Conservation (phyloP, 2,113 vertebrate species). For the Saimiri boliviensis region DNA sequence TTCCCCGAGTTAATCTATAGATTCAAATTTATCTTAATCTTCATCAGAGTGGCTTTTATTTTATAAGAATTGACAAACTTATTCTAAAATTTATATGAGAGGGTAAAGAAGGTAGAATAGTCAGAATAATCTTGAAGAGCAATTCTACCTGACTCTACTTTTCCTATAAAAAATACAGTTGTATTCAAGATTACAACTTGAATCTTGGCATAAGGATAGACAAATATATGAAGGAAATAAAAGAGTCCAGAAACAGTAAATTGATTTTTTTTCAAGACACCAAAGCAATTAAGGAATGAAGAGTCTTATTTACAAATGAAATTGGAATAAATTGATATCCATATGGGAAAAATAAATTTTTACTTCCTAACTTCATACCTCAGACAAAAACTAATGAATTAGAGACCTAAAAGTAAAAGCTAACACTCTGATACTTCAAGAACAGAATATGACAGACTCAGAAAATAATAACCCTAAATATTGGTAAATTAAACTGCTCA, state of each 20-base stretch:
- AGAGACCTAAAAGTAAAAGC: background rate
- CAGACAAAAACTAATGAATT: background rate
- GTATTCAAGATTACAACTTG: background rate
- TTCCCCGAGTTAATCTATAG: background rate
- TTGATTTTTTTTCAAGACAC: background rate
- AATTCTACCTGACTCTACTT: background rate
- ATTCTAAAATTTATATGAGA: background rate
- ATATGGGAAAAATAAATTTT: background rate
- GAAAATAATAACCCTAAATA: background rate
- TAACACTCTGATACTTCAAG: background rate
- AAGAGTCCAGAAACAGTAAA: background rate
- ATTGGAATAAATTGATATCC: background rate
- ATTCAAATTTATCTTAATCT: constrained; percentile 10
- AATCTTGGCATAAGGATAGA: background rate
- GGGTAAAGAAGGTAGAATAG: background rate
- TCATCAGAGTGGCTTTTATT: background rate
- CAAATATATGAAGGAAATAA: background rate
- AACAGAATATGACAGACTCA: background rate
- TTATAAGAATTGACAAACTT: background rate
- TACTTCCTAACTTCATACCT: background rate
- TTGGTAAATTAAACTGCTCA: background rate
- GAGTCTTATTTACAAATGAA: background rate
- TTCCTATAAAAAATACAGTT: background rate
- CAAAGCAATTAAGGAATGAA: background rate
- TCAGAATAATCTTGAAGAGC: background rate